Evolutionary conservation across 1,140 invertebrate species (phyloP), one percentile per base, ranked within the genome.

Genomic region (Mycetomoellerius zeteki): DNA sequence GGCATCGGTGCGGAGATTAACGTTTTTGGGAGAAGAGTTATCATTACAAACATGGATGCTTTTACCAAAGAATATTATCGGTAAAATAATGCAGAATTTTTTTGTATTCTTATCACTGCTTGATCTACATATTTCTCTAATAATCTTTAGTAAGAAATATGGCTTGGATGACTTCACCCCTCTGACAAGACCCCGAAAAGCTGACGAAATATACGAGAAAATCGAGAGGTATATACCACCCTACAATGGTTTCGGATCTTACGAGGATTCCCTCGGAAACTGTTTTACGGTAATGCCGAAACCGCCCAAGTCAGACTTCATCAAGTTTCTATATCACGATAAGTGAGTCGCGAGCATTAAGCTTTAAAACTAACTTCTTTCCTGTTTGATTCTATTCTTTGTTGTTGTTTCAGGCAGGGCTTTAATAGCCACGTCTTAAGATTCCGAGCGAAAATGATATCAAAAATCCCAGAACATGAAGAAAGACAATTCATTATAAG

Each of bases 61-160:
- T 99, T 98, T 91, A 99, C 98, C 0, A 98, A 97, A 93, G 97
- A 98, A 60, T 99, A 98, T 95, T 99, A 98, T 94, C 96, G 97
- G 88, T 96, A 52, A 65, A 52, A 16, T 43, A 27, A 56, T 12
- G 4, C 10, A n/a, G 14, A 43, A 10, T n/a, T 14, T 43, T 43
- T 43, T 54, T 8, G 0, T 77, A 77, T 62, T 2, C 21, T 30
- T 30, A 50, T 71, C 2, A 24, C 62, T 85, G 56, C 76, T 12
- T 54, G 10, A 62, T 54, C 1, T 27, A 30, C 14, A 69, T 75
- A 73, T 80, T 78, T 56, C 62, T 50, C 16, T 3, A 47, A 64
- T 78, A 86, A 86, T 88, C 69, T 47, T 47, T 78, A 95, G 95
- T 64, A 91, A 58, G 2, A 95, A 95, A 24, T 95, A 95, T 69